Conservation (phyloP, 2,113 vertebrate genomes). For the Oryzias curvinotus region DNA sequence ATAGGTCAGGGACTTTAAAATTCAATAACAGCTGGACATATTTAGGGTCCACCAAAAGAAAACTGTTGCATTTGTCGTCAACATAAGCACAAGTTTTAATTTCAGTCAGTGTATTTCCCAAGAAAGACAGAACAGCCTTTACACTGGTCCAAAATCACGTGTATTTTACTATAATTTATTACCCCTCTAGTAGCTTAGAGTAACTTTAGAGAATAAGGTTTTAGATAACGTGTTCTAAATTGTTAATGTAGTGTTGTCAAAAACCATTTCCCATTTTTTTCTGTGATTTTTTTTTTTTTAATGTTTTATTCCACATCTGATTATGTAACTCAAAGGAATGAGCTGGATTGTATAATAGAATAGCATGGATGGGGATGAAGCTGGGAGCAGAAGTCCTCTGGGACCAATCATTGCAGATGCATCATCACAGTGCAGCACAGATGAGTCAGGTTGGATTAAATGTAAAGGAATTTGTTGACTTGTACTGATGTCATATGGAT, state of each 20-base stretch:
- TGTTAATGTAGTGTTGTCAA: slow-evolving; percentile 5
- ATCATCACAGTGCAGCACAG: slow-evolving; percentile 26
- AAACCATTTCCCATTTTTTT: neutral
- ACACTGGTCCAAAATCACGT: too few relatives aligned
- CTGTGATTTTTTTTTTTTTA: neutral
- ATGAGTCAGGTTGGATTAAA: slow-evolving; percentile 16
- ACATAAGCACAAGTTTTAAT: too few relatives aligned
- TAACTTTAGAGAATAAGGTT: neutral
- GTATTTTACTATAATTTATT: neutral
- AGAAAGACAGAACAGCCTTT: too few relatives aligned
- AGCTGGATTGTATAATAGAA: slow-evolving; percentile 1
- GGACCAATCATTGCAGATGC: slow-evolving; percentile 9
- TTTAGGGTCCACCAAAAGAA: too few relatives aligned
- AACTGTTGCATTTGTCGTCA: too few relatives aligned
- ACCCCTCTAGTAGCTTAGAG: too few relatives aligned
- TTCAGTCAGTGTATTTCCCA: too few relatives aligned
- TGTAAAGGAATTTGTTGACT: slow-evolving; percentile 26
- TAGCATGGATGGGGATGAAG: neutral
- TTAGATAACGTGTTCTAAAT: slow-evolving; percentile 17
- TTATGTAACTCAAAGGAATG: slow-evolving; percentile 24
- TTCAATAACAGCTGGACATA: too few relatives aligned
- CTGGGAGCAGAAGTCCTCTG: slow-evolving; percentile 8
- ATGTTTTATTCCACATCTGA: neutral
- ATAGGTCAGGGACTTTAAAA: too few relatives aligned
- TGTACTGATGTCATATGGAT: slow-evolving; percentile 10